A percentile compares a stretch with the other conserved stretches of the same genome.
These are phyloP conservation scores for Cephalopterus ornatus DNA, from an alignment of 2,113 vertebrate genomes.

Conservation along the genomic window DNA sequence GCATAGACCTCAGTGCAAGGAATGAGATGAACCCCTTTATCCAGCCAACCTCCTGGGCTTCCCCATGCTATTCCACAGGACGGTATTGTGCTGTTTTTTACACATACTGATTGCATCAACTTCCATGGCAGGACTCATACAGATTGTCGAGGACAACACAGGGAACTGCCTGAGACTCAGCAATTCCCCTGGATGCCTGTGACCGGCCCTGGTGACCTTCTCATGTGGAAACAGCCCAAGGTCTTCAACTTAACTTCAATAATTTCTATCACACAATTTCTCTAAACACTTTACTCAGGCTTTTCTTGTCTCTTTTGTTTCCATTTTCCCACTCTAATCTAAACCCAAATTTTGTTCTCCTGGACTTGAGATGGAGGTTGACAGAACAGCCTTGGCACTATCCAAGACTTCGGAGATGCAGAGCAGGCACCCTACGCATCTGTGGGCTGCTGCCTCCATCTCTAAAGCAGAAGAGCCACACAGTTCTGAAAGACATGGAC, in stretches of 20 bases:
- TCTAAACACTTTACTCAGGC: neutral
- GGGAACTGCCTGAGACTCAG: neutral
- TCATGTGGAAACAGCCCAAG: neutral
- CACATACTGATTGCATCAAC: fast-evolving
- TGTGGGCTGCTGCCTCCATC: neutral
- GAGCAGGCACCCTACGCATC: neutral
- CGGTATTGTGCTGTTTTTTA: neutral
- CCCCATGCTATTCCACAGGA: neutral
- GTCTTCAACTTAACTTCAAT: neutral
- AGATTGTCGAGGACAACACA: neutral
- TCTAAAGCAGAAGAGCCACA: neutral
- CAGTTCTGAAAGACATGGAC: neutral
- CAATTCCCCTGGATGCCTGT: neutral
- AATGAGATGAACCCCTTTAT: neutral
- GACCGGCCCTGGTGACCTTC: neutral
- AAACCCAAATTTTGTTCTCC: neutral
- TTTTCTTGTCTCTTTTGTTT: neutral
- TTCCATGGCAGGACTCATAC: neutral
- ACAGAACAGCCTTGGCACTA: neutral
- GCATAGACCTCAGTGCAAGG: neutral
- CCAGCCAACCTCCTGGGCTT: neutral
- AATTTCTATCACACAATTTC: neutral
- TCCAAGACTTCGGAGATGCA: neutral
- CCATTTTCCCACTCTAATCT: neutral
- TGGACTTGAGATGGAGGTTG: neutral